Evolutionary conservation across 1,140 invertebrate species (phyloP).

Genomic region (Antheraea pernyi): DNA sequence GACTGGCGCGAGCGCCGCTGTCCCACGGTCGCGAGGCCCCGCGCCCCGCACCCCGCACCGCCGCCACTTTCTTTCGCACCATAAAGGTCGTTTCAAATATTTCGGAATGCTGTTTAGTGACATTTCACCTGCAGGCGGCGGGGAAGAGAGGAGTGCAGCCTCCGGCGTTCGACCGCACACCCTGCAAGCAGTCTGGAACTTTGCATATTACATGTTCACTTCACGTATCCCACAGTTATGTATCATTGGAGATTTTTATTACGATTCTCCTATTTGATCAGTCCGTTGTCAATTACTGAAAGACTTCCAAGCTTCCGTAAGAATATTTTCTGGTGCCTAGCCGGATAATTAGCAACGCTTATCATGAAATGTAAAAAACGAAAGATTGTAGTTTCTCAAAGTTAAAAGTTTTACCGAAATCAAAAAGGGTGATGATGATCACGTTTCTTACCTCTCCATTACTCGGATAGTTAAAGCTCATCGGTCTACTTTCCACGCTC

Average conservation of each 20-base stretch:
- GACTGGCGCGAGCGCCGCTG: conserved; percentile 73
- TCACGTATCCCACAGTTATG: conserved; percentile 9
- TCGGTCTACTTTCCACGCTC: conserved; percentile 72
- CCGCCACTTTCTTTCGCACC: conserved; percentile 73
- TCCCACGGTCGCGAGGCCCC: conserved; percentile 67
- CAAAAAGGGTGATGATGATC: too few species aligned
- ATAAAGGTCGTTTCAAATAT: conserved; percentile 79
- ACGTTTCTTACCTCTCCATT: conserved; percentile 16
- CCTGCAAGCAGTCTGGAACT: neutral
- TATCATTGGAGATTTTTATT: neutral
- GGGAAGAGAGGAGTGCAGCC: conserved; percentile 51
- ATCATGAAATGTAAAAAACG: too few species aligned
- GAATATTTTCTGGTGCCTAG: too few species aligned
- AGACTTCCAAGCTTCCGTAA: too few species aligned
- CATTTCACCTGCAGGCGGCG: conserved; percentile 65
- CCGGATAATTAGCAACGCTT: too few species aligned
- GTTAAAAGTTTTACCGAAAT: too few species aligned
- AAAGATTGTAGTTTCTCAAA: too few species aligned
- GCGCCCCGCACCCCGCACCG: conserved; percentile 52
- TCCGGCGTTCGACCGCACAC: conserved; percentile 44
- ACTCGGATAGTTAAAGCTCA: conserved; percentile 43
- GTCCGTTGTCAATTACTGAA: too few species aligned
- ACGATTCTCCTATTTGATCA: too few species aligned
- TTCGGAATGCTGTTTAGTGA: conserved; percentile 76
- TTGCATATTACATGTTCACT: too few species aligned